Evolutionary conservation across 2,888 invertebrate species (phyloP), one percentile per base, ranked within the genome.

Genomic region (Schizaphis graminum): DNA sequence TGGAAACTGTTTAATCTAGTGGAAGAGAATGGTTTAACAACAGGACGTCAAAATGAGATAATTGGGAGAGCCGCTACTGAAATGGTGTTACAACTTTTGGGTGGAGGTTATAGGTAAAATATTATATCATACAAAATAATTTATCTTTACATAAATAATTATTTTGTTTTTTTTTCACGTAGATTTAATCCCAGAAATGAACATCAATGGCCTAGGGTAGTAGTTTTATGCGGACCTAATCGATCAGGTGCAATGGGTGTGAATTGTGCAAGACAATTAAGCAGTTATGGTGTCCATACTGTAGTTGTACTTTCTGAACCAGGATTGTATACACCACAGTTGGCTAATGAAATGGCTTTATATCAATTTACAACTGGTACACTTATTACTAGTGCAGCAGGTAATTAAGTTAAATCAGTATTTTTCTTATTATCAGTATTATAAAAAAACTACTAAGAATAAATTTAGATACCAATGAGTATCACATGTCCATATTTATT

Each of bases 191-290:
- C 98, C 89, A 97, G 97, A 95, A 99, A 99, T 96, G 97, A 97
- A 95, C 99, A 99, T 96, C 99, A 99, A 96, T 97, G 97, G 96
- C 98, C 98, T 93, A 97, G 97, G 89, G 98, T 98, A 91, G 97
- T 97, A 94, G 97, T 98, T 95, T 96, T 98, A 94, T 97, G 97
- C 95, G 97, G 97, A 95, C 96, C 97, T 57, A 97, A 98, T 96
- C 96, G 96, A 95, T 96, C 96, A 94, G 97, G 97, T 94, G 97
- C 97, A 91, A 97, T 97, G 92, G 98, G 97, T 49, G 97, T 98
- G 41, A 97, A 97, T 95, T 97, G 97, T 91, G 98, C 97, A 57
- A 97, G 98, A 28, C 98, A 98, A 96, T 96, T 98, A 95, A 97
- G 98, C 93, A 97, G 98, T 95, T 98, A 98, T 96, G 98, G 98